Conservation (phyloP, 1,140 invertebrate genomes). For the Zaprionus taronus region DNA sequence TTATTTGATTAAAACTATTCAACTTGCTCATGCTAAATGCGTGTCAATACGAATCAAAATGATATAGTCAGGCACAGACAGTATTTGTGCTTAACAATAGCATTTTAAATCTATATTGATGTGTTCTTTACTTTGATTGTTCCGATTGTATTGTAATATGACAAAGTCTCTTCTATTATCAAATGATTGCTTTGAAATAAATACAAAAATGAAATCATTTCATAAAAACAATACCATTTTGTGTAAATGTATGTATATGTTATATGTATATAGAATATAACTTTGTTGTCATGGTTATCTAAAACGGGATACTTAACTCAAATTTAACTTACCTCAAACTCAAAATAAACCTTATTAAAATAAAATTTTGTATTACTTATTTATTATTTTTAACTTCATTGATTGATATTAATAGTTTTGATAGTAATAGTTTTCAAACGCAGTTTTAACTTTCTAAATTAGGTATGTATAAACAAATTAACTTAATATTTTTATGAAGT, state of each 20-base stretch:
- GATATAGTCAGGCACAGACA: neutral
- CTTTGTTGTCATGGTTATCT: neutral
- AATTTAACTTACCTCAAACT: no score
- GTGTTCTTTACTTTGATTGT: slow-evolving; percentile 4
- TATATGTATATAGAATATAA: neutral
- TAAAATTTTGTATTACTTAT: no score
- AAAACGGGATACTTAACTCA: no score
- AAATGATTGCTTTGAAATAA: neutral
- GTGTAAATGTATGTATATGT: no score
- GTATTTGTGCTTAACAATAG: neutral
- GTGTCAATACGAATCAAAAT: slow-evolving; percentile 4
- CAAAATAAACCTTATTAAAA: no score
- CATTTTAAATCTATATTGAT: neutral
- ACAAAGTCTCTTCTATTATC: neutral
- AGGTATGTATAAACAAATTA: no score
- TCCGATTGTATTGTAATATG: neutral
- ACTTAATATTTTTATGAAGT: no score
- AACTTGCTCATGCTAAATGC: slow-evolving; percentile 9
- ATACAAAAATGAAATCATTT: neutral
- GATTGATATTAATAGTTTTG: no score
- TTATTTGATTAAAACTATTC: slow-evolving; percentile 14
- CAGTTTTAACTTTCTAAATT: no score
- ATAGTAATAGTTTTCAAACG: no score
- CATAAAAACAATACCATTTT: neutral
- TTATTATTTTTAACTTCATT: no score